Percentiles rank a stretch among this genome's conserved stretches.
Evolutionary conservation across 1,140 invertebrate species (phyloP).

Genomic region (Drosophila pseudoananassae): DNA sequence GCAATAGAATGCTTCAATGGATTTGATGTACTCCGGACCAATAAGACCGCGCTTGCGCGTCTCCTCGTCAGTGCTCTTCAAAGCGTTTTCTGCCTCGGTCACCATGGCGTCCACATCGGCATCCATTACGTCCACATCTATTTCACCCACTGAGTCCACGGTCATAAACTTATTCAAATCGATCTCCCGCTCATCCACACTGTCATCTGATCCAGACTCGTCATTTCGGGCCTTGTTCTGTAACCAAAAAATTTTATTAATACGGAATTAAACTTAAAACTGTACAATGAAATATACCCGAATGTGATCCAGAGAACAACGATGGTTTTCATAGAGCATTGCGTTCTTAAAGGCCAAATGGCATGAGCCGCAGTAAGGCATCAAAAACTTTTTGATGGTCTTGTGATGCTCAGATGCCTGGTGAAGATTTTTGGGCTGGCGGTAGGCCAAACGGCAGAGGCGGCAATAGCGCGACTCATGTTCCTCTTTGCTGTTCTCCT

Average conservation of each 20-base stretch:
- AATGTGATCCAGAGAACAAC: constrained; percentile 91
- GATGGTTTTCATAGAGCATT: constrained; percentile 92
- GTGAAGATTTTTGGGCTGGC: constrained; percentile 90
- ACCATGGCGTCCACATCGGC: constrained; percentile 74
- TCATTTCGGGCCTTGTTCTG: constrained; percentile 86
- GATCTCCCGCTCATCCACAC: constrained; percentile 89
- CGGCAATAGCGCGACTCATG: constrained; percentile 89
- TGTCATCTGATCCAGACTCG: constrained; percentile 85
- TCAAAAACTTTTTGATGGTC: constrained; percentile 92
- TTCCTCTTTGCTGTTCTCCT: constrained; percentile 88
- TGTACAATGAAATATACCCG: constrained; percentile 86
- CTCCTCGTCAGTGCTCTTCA: constrained; percentile 87
- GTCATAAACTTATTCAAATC: constrained; percentile 93
- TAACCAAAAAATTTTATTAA: constrained; percentile 7
- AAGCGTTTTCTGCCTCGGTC: constrained; percentile 70
- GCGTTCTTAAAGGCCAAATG: constrained; percentile 90
- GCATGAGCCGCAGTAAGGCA: constrained; percentile 88
- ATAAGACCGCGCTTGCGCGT: constrained; percentile 89
- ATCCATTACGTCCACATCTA: constrained; percentile 87
- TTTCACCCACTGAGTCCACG: constrained; percentile 92
- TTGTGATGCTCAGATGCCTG: constrained; percentile 90
- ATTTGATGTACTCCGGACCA: constrained; percentile 90
- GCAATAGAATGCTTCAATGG: constrained; percentile 89
- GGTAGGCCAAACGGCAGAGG: constrained; percentile 92
- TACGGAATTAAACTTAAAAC: neutral